phyloP scores from a whole-genome alignment of 2,888 invertebrate genomes.

The Eulithis testata region DNA sequence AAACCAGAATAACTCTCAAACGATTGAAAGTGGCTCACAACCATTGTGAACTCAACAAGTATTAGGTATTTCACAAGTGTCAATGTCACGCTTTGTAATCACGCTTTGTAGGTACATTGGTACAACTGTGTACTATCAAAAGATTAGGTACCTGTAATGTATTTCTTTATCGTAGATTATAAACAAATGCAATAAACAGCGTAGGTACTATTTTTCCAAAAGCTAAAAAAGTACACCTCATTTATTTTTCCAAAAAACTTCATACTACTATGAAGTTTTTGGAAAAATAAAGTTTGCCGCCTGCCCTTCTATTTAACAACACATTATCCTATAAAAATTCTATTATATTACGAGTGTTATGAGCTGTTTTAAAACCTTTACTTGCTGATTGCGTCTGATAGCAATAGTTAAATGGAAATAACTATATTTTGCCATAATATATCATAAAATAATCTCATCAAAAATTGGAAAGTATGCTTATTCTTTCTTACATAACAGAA shows the following conservation, averaged over 20 bases:
- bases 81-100: conserved; percentile 48
- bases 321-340: too few relatives aligned
- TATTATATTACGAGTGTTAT: too few relatives aligned
- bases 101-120: conserved; percentile 5
- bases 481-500: conserved; percentile 32
- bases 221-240: too few relatives aligned
- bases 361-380: conserved; percentile 1
- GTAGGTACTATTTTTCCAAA: background rate
- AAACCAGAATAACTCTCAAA: conserved; percentile 38
- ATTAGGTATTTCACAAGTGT: conserved; percentile 46
- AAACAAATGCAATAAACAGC: conserved; percentile 37
- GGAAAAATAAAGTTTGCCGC: too few relatives aligned
- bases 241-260: background rate
- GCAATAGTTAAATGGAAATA: conserved; percentile 12
- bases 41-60: conserved; percentile 33
- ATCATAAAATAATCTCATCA: conserved; percentile 29
- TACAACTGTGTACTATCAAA: conserved; percentile 9
- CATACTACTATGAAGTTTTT: too few relatives aligned
- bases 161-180: conserved; percentile 22
- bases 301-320: too few relatives aligned
- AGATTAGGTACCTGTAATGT: background rate
- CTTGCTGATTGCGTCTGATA: conserved; percentile 15
- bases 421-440: conserved; percentile 23
- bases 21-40: conserved; percentile 43
- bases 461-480: conserved; percentile 37